These are phyloP conservation scores for Pangasius krempfi DNA, from an alignment of 2,797 vertebrate genomes.

Conservation along the genomic window DNA sequence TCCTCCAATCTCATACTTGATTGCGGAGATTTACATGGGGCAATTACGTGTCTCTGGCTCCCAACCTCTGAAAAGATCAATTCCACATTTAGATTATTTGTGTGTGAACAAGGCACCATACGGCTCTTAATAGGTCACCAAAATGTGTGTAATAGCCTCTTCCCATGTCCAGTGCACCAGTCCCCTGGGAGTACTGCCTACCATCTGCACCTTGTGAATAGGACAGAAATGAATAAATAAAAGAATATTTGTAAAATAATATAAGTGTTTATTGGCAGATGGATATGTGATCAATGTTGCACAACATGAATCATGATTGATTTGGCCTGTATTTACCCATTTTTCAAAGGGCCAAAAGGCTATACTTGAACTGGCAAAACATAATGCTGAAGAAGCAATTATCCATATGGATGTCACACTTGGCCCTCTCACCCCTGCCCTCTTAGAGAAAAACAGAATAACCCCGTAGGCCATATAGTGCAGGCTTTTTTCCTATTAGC, in stretches of 20 bases:
- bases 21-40: constrained; percentile 76
- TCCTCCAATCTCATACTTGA: constrained; percentile 73
- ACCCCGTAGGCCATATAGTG: constrained; percentile 48
- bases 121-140: constrained; percentile 78
- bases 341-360: constrained; percentile 62
- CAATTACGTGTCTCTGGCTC: constrained; percentile 75
- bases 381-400: constrained; percentile 56
- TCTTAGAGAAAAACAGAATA: constrained; percentile 45
- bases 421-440: constrained; percentile 19
- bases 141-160: constrained; percentile 74
- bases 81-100: constrained; percentile 78
- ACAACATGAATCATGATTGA: constrained; percentile 66
- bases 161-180: constrained; percentile 57
- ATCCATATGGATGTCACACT: constrained; percentile 57
- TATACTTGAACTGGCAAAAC: constrained; percentile 55
- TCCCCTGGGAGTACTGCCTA: constrained; percentile 58
- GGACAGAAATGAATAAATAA: constrained; percentile 46
- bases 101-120: constrained; percentile 70
- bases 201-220: constrained; percentile 18
- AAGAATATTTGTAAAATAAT: constrained; percentile 49
- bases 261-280: constrained; percentile 64
- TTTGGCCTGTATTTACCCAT: constrained; percentile 48
- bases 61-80: constrained; percentile 75
- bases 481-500: constrained; percentile 63
- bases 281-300: constrained; percentile 66